Percentiles rank a stretch among this genome's conserved stretches.
Evolutionary conservation across 2,797 vertebrate species (phyloP).

Genomic region (Cyclura pinguis): DNA sequence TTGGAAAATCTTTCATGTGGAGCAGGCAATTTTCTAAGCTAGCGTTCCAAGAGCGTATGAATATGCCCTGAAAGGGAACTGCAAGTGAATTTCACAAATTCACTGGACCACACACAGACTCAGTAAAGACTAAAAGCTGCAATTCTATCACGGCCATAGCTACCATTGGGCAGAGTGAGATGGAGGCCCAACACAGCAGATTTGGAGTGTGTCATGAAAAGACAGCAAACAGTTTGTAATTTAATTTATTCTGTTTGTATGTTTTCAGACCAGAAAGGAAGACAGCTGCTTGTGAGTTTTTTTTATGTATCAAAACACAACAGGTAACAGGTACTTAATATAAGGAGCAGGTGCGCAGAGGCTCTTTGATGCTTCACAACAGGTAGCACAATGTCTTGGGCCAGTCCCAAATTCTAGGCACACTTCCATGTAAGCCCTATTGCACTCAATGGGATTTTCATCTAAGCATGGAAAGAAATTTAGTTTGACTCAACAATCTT

Average conservation of each 20-base stretch:
- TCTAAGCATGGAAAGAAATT: not conserved
- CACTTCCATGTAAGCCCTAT: not conserved
- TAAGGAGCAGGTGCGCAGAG: not conserved
- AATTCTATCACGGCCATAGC: not conserved
- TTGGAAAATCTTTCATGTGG: too few relatives aligned
- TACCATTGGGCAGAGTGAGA: not conserved
- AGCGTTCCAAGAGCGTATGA: too few relatives aligned
- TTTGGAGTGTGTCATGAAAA: too few relatives aligned
- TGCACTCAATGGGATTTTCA: not conserved
- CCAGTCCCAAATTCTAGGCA: not conserved
- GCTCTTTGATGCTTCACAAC: not conserved
- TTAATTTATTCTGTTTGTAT: too few relatives aligned
- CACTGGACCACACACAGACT: not conserved
- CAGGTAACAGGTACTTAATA: too few relatives aligned
- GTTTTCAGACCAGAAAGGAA: too few relatives aligned
- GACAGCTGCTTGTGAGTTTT: too few relatives aligned
- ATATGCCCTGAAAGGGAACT: not conserved
- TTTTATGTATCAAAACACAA: too few relatives aligned
- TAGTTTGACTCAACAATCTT: too few relatives aligned
- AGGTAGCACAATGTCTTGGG: not conserved
- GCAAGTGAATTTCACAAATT: not conserved
- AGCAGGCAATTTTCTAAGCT: too few relatives aligned
- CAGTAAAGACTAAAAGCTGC: not conserved
- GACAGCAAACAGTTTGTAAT: too few relatives aligned
- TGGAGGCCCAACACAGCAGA: too few relatives aligned